These are phyloP conservation scores for Drosophila suboccidentalis DNA, from an alignment of 2,888 invertebrate species.

Conservation along the genomic window DNA sequence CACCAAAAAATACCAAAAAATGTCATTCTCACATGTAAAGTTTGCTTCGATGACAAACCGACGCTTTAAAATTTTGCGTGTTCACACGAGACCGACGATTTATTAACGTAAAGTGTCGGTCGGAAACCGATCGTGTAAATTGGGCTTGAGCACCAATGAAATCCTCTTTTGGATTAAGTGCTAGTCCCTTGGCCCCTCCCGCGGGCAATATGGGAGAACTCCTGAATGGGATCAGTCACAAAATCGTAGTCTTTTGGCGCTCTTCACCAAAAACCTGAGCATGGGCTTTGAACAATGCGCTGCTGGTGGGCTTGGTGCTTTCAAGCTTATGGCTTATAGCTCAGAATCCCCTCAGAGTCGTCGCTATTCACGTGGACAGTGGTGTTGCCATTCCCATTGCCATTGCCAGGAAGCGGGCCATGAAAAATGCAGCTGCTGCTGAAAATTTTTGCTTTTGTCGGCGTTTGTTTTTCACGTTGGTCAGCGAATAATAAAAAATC, in stretches of 20 bases:
- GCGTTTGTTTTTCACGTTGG: constrained; percentile 55
- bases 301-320: constrained; percentile 31
- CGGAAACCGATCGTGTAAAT: too few species aligned
- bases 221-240: constrained; percentile 31
- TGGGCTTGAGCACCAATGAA: constrained; percentile 29
- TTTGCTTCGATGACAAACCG: too few species aligned
- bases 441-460: constrained; percentile 45
- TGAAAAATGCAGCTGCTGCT: constrained; percentile 66
- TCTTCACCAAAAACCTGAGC: constrained; percentile 30
- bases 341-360: constrained; percentile 25
- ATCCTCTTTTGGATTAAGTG: constrained; percentile 35
- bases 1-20: too few species aligned
- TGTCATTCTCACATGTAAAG: too few species aligned
- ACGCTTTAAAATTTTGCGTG: too few species aligned
- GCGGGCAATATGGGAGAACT: background rate
- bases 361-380: constrained; percentile 30
- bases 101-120: too few species aligned
- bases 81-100: too few species aligned
- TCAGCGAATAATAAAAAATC: constrained; percentile 47
- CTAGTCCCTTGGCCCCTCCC: background rate
- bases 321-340: constrained; percentile 61
- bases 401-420: constrained; percentile 46
- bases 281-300: constrained; percentile 42
- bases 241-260: constrained; percentile 50
- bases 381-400: constrained; percentile 18